phyloP scores from a whole-genome alignment of 2,797 vertebrate genomes.

The Gephyroberyx darwinii region DNA sequence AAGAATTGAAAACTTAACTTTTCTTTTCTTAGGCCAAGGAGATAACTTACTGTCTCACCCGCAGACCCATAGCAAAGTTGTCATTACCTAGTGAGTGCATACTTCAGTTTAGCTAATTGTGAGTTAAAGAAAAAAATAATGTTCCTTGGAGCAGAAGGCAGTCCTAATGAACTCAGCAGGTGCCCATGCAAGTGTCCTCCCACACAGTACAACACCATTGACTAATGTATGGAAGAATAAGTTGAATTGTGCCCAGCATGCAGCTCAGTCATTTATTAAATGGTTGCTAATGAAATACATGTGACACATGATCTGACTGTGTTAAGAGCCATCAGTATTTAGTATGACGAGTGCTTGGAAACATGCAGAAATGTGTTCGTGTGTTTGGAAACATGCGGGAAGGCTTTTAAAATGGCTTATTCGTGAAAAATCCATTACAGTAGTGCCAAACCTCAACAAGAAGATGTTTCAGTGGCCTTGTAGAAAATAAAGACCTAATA shows the following conservation, averaged over 20 bases:
- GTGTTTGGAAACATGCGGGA: too few relatives aligned
- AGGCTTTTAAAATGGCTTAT: too few relatives aligned
- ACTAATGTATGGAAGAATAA: slow-evolving; percentile 66
- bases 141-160: slow-evolving; percentile 61
- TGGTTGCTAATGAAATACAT: slow-evolving; percentile 54
- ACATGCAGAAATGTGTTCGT: too few relatives aligned
- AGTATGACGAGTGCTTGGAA: too few relatives aligned
- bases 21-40: slow-evolving; percentile 27
- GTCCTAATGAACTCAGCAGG: slow-evolving; percentile 72
- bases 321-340: slow-evolving; percentile 14
- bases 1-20: slow-evolving; percentile 19
- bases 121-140: slow-evolving; percentile 53
- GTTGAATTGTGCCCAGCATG: slow-evolving; percentile 56
- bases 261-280: slow-evolving; percentile 66
- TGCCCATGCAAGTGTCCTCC: slow-evolving; percentile 52
- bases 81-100: slow-evolving; percentile 57
- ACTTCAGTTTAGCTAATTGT: slow-evolving; percentile 42
- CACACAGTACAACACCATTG: slow-evolving; percentile 59
- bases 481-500: too few relatives aligned
- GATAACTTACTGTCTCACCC: slow-evolving; percentile 39
- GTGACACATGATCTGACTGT: slow-evolving; percentile 46
- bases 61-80: slow-evolving; percentile 42
- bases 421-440: too few relatives aligned
- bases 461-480: too few relatives aligned
- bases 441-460: too few relatives aligned